Evolutionary conservation across 2,888 invertebrate genomes (phyloP).

Genomic region (Cabera pusaria): DNA sequence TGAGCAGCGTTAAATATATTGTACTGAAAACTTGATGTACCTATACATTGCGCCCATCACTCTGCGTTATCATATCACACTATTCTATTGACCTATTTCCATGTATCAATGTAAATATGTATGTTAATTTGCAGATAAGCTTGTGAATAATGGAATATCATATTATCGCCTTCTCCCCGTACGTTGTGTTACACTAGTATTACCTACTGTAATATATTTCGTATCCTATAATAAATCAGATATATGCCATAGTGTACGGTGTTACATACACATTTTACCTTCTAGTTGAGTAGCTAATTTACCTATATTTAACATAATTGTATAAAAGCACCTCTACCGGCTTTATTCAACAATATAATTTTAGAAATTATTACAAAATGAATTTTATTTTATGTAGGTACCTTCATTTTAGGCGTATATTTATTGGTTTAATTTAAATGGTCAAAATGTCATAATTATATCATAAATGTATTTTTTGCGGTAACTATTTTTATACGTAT

Average conservation of each 20-base stretch:
- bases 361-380: slow-evolving; percentile 15
- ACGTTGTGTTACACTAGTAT: slow-evolving; percentile 10
- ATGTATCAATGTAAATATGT: slow-evolving; percentile 21
- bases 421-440: no score
- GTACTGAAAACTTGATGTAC: no score
- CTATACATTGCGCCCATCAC: slow-evolving; percentile 1
- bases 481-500: slow-evolving; percentile 9
- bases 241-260: not conserved
- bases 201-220: slow-evolving; percentile 6
- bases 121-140: slow-evolving; percentile 18
- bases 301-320: slow-evolving; percentile 3
- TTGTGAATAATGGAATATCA: slow-evolving; percentile 13
- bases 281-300: slow-evolving; percentile 9
- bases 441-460: no score
- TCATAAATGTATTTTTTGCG: not conserved
- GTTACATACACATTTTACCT: slow-evolving; percentile 5
- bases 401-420: slow-evolving; percentile 1
- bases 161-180: slow-evolving; percentile 8
- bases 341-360: not conserved
- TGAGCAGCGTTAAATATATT: no score
- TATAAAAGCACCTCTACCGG: slow-evolving; percentile 6
- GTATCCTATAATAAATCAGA: not conserved
- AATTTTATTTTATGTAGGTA: slow-evolving; percentile 11
- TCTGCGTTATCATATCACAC: slow-evolving; percentile 22
- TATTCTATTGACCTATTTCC: slow-evolving; percentile 14